Base-by-base conservation (phyloP, 2,888 invertebrate genomes). In the Noctua pronuba region DNA sequence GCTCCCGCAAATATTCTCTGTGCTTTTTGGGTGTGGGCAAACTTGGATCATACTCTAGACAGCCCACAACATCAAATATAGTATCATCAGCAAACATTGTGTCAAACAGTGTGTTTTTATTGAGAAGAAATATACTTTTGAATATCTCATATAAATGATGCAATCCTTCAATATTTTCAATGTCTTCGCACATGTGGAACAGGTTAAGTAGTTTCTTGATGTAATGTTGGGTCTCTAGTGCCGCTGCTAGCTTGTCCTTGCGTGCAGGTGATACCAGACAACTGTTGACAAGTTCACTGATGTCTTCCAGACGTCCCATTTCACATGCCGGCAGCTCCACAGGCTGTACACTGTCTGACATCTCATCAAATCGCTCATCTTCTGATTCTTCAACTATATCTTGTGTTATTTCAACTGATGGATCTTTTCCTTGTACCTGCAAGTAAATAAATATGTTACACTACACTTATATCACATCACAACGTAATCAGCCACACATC, bases 361-460 rank as follows among this genome's bases (percentile, higher is more conserved):
- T 99, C 92, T 99, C 99, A 96, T 99, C 99, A 94, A 99, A 99
- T 70, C 99, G 97, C 92, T 99, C 99, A 97, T 99, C 99, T 97
- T 99, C 99, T 1, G 99, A 99, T 93, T 99, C 99, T 95, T 99
- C 99, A 8, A 99, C 99, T 89, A 99, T 98, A 90, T 99, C 99
- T 95, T 99, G 99, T 71, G 99, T 99, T 84, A 99, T 99, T 95
- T 99, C 99, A 81, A 99, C 99, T 44, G 99, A 99, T 62, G 99
- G 99, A 97, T 99, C 99, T 95, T 99, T 99, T 58, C 99, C 99
- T 97, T 99, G 99, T 60, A 99, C 99, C 98, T 98, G 94, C 60
- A 94, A 94, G 68, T 83, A 82, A 75, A 72, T 71, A 65, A 71
- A 79, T 44, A 75, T 67, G 4, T 41, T 46, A 68, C 44, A 72